A percentile compares a stretch with the other conserved stretches of the same genome.
Evolutionary conservation across 2,888 invertebrate species (phyloP).

Genomic region (Temnothorax ravouxi): DNA sequence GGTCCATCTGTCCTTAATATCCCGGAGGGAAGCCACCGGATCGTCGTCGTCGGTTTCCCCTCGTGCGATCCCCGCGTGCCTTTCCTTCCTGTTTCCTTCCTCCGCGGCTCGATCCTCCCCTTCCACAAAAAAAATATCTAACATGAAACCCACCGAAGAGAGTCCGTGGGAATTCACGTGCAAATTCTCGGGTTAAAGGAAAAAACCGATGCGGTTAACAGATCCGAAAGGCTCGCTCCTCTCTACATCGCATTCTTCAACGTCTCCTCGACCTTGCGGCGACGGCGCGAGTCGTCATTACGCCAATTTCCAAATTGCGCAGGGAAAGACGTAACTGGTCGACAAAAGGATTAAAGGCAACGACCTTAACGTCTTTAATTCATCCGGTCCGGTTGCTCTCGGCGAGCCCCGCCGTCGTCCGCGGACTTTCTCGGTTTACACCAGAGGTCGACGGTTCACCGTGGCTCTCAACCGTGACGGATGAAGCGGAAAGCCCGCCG

Average conservation of each 20-base stretch:
- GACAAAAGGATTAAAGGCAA: slow-evolving; percentile 69
- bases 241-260: not conserved
- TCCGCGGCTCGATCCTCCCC: slow-evolving; percentile 36
- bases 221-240: not conserved
- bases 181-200: slow-evolving; percentile 61
- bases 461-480: slow-evolving; percentile 70
- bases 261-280: slow-evolving; percentile 41
- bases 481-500: slow-evolving; percentile 26
- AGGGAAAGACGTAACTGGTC: slow-evolving; percentile 64
- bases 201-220: not conserved
- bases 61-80: slow-evolving; percentile 61
- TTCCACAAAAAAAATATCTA: slow-evolving; percentile 66
- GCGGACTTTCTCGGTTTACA: slow-evolving; percentile 76
- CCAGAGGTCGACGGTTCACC: slow-evolving; percentile 75
- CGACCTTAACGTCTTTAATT: slow-evolving; percentile 58
- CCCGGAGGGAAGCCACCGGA: slow-evolving; percentile 70
- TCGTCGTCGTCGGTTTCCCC: slow-evolving; percentile 67
- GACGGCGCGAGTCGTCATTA: slow-evolving; percentile 28
- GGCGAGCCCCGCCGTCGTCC: slow-evolving; percentile 53
- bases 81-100: slow-evolving; percentile 67
- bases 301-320: slow-evolving; percentile 60
- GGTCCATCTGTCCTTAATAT: slow-evolving; percentile 72
- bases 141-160: slow-evolving; percentile 22
- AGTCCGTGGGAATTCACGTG: slow-evolving; percentile 75
- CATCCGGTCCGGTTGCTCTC: slow-evolving; percentile 63